Evolutionary conservation across 2,888 invertebrate species (phyloP).

Genomic region (Lycophotia porphyrea): DNA sequence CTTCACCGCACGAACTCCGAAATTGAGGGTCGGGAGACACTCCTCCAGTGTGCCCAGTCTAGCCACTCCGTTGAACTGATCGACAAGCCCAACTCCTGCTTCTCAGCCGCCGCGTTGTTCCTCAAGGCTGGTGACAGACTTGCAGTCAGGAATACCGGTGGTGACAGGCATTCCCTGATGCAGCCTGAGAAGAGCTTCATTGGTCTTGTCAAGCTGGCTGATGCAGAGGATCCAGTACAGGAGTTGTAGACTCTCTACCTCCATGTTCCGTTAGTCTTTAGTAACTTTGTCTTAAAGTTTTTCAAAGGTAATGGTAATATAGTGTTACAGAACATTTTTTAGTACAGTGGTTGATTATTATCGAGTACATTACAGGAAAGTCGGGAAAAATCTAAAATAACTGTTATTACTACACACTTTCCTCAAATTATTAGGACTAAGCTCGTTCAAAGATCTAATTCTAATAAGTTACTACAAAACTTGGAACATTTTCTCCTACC

Average conservation of each 20-base stretch:
- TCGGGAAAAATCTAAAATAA: conserved; percentile 6
- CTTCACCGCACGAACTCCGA: conserved; percentile 91
- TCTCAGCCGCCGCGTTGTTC: conserved; percentile 92
- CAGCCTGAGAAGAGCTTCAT: conserved; percentile 95
- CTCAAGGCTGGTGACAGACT: conserved; percentile 92
- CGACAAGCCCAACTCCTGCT: conserved; percentile 93
- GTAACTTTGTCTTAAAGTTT: conserved; percentile 26
- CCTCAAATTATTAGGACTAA: conserved; percentile 3
- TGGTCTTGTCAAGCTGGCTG: conserved; percentile 94
- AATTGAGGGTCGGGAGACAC: conserved; percentile 90
- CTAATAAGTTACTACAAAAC: conserved; percentile 18
- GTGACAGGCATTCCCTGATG: conserved; percentile 92
- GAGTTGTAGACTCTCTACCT: conserved; percentile 74
- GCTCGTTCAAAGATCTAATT: conserved; percentile 15
- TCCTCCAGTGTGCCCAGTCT: conserved; percentile 94
- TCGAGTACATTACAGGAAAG: conserved; percentile 15
- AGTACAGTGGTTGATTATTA: conserved; percentile 3
- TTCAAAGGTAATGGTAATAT: conserved; percentile 21
- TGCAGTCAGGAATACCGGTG: conserved; percentile 92
- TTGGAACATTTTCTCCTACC: conserved; percentile 34
- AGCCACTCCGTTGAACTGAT: conserved; percentile 89
- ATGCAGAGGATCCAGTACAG: conserved; percentile 84
- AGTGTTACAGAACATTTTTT: conserved; percentile 34
- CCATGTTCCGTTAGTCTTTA: conserved; percentile 34
- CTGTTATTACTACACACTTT: not conserved